Base-by-base conservation (phyloP, 2,113 vertebrate species). In the Entelurus aequoreus region DNA sequence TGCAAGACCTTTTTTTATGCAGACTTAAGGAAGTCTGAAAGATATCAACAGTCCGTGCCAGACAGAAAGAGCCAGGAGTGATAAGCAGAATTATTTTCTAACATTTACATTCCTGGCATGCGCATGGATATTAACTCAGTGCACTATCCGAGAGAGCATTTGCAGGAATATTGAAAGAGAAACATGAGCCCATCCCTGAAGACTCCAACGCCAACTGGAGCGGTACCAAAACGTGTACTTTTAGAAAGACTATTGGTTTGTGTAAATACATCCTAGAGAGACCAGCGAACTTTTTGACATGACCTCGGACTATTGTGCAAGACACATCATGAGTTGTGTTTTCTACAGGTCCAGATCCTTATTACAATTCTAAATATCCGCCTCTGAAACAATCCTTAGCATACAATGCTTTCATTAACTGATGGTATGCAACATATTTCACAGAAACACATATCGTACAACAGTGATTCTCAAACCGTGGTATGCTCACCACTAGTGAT, bases 11-110 rank as follows among this genome's bases (percentile, higher is more conserved):
- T 28, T 48, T 48, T 48, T 50, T 10, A 19, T 19, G 19, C 6
- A 50, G 8, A 19, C 49, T 8, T 19, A 9, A 48, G 10, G 15
- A 5, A 4, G 19, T 47, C 59, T 37, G 38, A 80, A 54, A 55
- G 42, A 61, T 63, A 78, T 78, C 37, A 78, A 80, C 75, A 78
- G 78, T 61, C 14, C 21, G 36, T 19, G 57, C 54, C 15, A 38
- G 48, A 36, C 21, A 38, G 19, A 46, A 52, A 61, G 42, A 4
- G 2, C 6, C 16, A 36, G 42, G 55, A n/a, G 14, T 36, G 48
- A 55, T 47, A 19, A 37, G 46, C 10, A 10, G 40, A 49, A 19
- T 15, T 12, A 46, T 48, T 62, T 8, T 2, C 51, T 58, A 14
- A 69, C 52, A 66, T 42, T 44, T 72, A 54, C 49, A 74, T 57